Base-by-base conservation (phyloP, 1,140 invertebrate species). In the Drosophila nebulosa region DNA sequence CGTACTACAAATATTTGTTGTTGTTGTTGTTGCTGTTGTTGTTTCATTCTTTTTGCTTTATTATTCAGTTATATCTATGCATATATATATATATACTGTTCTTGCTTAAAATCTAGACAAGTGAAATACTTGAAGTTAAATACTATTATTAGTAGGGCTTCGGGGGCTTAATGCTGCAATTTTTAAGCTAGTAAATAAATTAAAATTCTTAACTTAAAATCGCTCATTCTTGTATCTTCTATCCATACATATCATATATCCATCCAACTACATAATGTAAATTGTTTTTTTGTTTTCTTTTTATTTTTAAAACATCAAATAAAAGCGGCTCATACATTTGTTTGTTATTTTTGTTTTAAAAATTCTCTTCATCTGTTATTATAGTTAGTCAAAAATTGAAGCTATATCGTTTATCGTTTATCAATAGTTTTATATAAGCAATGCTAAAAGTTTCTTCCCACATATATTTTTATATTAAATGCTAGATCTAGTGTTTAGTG, bases 181-280 rank as follows among this genome's bases (percentile, higher is more conserved):
- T 66, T 52, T 62, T 85, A 84, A 58, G 74, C 74, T 88, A 86
- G 42, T 76, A 52, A 88, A 88, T 88, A 88, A 88, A 88, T 88
- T 88, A 81, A 88, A 88, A 72, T 62, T 62, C 78, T 86, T 83
- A 79, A 50, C 67, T 53, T 60, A 70, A 74, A 69, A 80, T 46
- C 39, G 39, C 16, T 16, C 39, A 46, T 46, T n/a, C n/a, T n/a
- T n/a, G n/a, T 21, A 46, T 18, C 5, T 42, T 42, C 16, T 14
- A 52, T n/a, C 7, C 24, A 22, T 52, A 27, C 27, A 53, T 53
- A 24, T 51, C 2, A 18, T 46, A 36, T 46, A 46, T 46, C 16
- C 16, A 46, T 46, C 39, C 16, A 46, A 21, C 39, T 46, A 46
- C 39, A 46, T 46, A 10, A 10, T 46, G 39, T 21, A 21, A 21